Evolutionary conservation across 1,140 invertebrate genomes (phyloP), one percentile per base, ranked within the genome.

Genomic region (Trichonephila clavata): DNA sequence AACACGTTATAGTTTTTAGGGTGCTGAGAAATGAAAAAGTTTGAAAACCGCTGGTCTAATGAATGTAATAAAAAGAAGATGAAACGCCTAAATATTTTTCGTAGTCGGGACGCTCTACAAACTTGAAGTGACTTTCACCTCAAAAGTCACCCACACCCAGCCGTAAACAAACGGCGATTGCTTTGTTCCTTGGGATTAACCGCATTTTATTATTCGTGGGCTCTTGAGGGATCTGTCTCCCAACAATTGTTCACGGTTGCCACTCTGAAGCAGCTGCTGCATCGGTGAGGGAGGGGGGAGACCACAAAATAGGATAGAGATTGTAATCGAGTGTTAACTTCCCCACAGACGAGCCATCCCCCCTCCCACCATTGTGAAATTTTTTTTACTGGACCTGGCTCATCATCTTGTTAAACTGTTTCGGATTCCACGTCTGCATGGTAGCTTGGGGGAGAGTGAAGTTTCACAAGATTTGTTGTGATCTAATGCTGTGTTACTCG

Each of bases 231-330:
- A 84, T 84, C 83, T 60, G 83, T 60, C 57, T 20, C 57, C 57
- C 50, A 10, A n/a, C 83, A 84, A 84, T 84, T 57, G 83, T 59
- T 77, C 71, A 59, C 59, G n/a, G 50, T 24, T 84, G 57, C 57
- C 13, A 80, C 50, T 14, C 21, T 16, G 21, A 24, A 84, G 83
- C 83, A 84, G 83, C 83, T 84, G 83, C 57, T 68, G 21, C 24
- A 27, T n/a, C 21, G 50, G n/a, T 27, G 81, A 43, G 43, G 50
- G 24, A 16, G 81, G 81, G n/a, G 57, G 57, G n/a, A 14, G 16
- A 84, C 83, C 83, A n/a, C 83, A 84, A 50, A 84, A 84, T 84
- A 50, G 83, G 57, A 84, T 84, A 27, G 83, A 60, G 83, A 84
- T 84, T 32, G 83, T 84, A 84, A 84, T 84, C 83, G 83, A 84